phyloP scores from a whole-genome alignment of 2,797 vertebrate species.

The Serranus cabrilla region DNA sequence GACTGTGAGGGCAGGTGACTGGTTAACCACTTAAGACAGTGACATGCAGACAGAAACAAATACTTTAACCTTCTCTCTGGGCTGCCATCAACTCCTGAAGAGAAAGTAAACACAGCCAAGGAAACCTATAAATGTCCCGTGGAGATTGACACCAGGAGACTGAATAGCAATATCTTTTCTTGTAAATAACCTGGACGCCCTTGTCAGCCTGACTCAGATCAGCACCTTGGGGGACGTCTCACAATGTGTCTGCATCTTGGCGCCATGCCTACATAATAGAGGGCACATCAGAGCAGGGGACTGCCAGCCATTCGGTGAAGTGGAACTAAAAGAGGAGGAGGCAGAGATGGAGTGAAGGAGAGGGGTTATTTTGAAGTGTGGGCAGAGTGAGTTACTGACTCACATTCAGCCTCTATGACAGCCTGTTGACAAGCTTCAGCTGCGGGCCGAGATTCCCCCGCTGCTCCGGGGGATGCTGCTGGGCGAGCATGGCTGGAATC shows the following conservation, averaged over 20 bases:
- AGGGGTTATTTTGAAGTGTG: constrained; percentile 57
- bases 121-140: constrained; percentile 52
- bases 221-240: constrained; percentile 59
- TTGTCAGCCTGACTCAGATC: constrained; percentile 68
- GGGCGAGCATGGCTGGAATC: constrained; percentile 46
- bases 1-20: constrained; percentile 10
- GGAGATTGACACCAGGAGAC: constrained; percentile 64
- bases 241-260: constrained; percentile 47
- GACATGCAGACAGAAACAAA: constrained; percentile 47
- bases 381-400: constrained; percentile 61
- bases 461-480: constrained; percentile 54
- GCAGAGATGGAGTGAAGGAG: constrained; percentile 45
- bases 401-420: constrained; percentile 71
- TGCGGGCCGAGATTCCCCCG: constrained; percentile 65
- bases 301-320: constrained; percentile 55
- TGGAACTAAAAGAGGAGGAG: constrained; percentile 63
- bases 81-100: constrained; percentile 50
- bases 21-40: constrained; percentile 49
- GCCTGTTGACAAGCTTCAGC: constrained; percentile 79
- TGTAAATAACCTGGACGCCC: constrained; percentile 70
- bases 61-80: constrained; percentile 48
- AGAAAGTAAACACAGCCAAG: constrained; percentile 58
- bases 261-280: constrained; percentile 64
- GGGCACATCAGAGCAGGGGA: constrained; percentile 61
- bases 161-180: constrained; percentile 64